Percentiles rank a stretch among this genome's conserved stretches.
Evolutionary conservation across 2,113 vertebrate species (phyloP).

Genomic region (Microtus montanus): DNA sequence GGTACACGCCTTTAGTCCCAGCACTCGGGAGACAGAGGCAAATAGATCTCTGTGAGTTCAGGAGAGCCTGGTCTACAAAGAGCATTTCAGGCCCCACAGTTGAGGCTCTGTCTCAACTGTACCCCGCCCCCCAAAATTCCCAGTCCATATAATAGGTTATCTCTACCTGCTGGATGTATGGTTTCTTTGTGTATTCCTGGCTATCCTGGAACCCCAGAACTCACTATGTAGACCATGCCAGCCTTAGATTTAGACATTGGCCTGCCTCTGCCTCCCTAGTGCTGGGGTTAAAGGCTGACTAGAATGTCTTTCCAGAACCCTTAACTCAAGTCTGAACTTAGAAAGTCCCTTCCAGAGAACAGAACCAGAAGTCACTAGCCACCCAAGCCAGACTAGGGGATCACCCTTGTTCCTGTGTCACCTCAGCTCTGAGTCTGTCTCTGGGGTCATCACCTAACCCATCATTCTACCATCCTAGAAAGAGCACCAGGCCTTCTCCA

Average conservation of each 20-base stretch:
- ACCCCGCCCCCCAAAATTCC: not conserved
- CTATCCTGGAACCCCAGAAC: not conserved
- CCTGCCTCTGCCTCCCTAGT: not conserved
- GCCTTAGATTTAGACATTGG: not conserved
- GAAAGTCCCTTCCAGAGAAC: not conserved
- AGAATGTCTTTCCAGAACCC: not conserved
- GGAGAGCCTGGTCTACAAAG: not conserved
- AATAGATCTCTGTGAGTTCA: not conserved
- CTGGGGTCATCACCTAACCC: not conserved
- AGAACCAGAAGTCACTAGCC: not conserved
- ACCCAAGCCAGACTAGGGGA: not conserved
- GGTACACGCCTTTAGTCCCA: not conserved
- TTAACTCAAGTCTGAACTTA: not conserved
- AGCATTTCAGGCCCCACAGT: not conserved
- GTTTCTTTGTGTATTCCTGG: not conserved
- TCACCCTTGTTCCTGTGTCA: not conserved
- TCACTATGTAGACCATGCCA: not conserved
- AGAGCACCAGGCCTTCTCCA: not conserved
- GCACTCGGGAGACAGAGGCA: not conserved
- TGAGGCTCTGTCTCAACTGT: not conserved
- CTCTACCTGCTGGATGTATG: not conserved
- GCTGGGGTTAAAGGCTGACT: not conserved
- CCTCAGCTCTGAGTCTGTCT: not conserved
- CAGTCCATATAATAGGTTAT: not conserved
- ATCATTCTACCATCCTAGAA: not conserved